These are phyloP conservation scores for Crotophaga sulcirostris DNA, from an alignment of 2,113 vertebrate species.

Conservation along the genomic window DNA sequence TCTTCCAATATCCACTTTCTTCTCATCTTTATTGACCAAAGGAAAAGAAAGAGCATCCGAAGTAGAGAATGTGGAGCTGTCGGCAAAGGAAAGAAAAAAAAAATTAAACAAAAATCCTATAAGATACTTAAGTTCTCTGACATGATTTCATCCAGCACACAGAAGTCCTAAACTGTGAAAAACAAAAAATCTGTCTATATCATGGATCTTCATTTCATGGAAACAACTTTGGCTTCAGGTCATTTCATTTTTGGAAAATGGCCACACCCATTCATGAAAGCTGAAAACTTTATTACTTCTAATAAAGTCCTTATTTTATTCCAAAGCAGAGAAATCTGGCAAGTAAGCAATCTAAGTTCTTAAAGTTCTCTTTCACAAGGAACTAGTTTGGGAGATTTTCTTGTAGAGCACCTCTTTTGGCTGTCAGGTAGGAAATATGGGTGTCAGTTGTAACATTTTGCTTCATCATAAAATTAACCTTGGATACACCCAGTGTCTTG, in stretches of 20 bases:
- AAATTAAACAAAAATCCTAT: constrained; percentile 10
- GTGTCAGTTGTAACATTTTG: neutral
- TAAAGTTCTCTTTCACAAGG: neutral
- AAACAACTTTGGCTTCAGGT: neutral
- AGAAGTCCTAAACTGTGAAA: neutral
- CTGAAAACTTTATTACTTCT: neutral
- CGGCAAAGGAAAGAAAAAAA: constrained; percentile 20
- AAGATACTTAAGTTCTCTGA: neutral
- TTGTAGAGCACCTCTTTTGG: neutral
- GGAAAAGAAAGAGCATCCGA: neutral
- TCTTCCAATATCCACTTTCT: constrained; percentile 71
- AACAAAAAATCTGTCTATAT: neutral
- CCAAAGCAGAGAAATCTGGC: neutral
- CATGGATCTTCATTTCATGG: neutral
- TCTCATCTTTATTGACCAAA: constrained; percentile 57
- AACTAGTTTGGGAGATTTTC: neutral
- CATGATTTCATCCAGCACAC: neutral
- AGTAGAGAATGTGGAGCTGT: constrained; percentile 37
- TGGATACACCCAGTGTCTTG: neutral
- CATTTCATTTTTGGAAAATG: neutral
- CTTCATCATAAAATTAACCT: neutral
- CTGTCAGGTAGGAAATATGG: neutral
- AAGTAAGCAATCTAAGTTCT: neutral
- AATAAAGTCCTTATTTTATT: neutral
- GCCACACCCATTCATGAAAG: neutral